A percentile compares a stretch with the other conserved stretches of the same genome.
These are phyloP conservation scores for Marasmarcha lunaedactyla DNA, from an alignment of 2,888 invertebrate species.

Conservation along the genomic window DNA sequence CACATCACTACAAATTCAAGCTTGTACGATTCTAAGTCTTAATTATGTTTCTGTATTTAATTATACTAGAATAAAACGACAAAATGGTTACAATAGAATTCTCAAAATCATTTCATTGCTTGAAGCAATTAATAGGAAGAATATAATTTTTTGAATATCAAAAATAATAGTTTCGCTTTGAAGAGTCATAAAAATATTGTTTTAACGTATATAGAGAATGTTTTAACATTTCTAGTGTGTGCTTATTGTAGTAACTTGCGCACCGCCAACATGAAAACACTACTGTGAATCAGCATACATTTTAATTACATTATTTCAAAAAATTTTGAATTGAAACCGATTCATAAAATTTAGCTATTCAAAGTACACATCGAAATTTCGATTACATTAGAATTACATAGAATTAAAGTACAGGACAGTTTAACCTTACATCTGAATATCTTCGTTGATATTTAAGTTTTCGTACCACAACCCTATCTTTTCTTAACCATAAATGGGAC, in stretches of 20 bases:
- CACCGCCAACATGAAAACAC: too few relatives aligned
- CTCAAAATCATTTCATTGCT: conserved; percentile 44
- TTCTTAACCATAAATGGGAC: conserved; percentile 33
- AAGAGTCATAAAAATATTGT: conserved; percentile 43
- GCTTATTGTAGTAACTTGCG: conserved; percentile 3
- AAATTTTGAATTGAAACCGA: too few relatives aligned
- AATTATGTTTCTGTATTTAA: conserved; percentile 26
- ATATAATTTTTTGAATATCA: conserved; percentile 62
- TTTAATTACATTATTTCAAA: too few relatives aligned
- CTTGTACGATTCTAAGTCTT: conserved; percentile 24
- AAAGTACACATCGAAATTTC: conserved; percentile 7
- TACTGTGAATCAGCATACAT: too few relatives aligned
- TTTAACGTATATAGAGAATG: conserved; percentile 23
- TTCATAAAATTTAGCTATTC: background rate
- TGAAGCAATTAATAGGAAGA: conserved; percentile 54
- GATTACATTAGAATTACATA: too few relatives aligned
- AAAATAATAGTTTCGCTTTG: conserved; percentile 51
- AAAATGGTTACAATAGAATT: conserved; percentile 33
- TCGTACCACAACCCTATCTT: background rate
- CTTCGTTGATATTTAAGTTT: background rate
- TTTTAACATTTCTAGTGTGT: conserved; percentile 15
- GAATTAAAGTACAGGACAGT: too few relatives aligned
- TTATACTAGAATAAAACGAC: conserved; percentile 42
- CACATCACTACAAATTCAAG: background rate
- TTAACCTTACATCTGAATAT: background rate